Conservation (phyloP, 2,113 vertebrate genomes). For the Ancistrus triradiatus region DNA sequence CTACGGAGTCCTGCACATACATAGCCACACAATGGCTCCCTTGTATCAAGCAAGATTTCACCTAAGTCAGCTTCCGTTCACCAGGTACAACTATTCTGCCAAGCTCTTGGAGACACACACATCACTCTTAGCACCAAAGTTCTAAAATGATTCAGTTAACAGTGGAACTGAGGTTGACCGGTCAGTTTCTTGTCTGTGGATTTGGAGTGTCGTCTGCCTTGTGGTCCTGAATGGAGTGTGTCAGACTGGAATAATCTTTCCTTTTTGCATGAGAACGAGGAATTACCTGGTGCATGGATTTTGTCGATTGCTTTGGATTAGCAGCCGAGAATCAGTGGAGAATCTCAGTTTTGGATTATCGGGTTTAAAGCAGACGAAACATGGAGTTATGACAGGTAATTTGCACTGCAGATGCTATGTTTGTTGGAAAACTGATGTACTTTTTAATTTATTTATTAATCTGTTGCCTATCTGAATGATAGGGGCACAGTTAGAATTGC, state of each 20-base stretch:
- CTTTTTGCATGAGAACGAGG: background rate
- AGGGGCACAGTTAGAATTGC: too few relatives aligned
- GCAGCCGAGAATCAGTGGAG: too few relatives aligned
- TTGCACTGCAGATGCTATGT: too few relatives aligned
- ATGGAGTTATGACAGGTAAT: too few relatives aligned
- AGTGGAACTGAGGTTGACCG: background rate
- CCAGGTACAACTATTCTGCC: constrained; percentile 10
- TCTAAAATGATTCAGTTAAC: background rate
- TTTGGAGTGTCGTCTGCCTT: background rate
- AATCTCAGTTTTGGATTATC: too few relatives aligned
- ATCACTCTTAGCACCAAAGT: background rate
- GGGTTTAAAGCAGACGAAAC: too few relatives aligned
- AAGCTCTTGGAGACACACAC: background rate
- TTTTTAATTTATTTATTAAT: too few relatives aligned
- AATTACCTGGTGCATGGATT: background rate
- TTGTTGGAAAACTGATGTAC: too few relatives aligned
- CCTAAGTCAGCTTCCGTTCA: constrained; percentile 21
- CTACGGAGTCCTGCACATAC: constrained; percentile 32
- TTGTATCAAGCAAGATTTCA: constrained; percentile 27
- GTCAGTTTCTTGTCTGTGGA: background rate
- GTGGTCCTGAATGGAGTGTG: background rate
- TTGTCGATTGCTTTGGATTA: background rate
- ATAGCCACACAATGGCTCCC: constrained; percentile 33
- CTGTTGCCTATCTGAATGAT: too few relatives aligned
- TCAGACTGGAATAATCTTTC: background rate